Evolutionary conservation across 2,113 vertebrate genomes (phyloP), one percentile per base, ranked within the genome.

Genomic region (Heterotis niloticus): DNA sequence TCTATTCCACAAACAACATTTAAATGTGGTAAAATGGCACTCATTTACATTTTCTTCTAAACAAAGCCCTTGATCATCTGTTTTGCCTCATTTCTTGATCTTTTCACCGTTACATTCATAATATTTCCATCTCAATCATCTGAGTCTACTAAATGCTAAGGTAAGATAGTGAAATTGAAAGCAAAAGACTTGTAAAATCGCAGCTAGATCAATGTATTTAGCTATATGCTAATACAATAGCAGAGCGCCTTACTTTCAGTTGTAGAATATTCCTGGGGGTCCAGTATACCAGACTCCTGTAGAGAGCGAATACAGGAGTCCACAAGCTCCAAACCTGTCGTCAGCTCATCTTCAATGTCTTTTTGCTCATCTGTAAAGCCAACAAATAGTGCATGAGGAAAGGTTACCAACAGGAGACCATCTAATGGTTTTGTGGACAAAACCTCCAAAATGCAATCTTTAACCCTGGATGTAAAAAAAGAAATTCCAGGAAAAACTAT

Each of bases 321-420:
- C 85, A 99, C 98, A 87, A 99, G 87, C 91, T 99, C 98, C 78
- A 99, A 90, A 71, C 98, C 98, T 66, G 96, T 99, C 75, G 96
- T 98, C 81, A 99, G 89, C 80, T 99, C 98, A 82, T 99, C 98
- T 88, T 99, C 98, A n/a, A 98, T 98, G 82, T 98, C 96, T 88
- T 99, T 98, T 84, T 98, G 97, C 88, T 96, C 96, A 88, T 99
- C 97, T 89, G 91, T 81, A 84, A 79, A 64, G 54, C 12, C 80
- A 75, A 62, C 18, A 82, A 13, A 64, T 20, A 54, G 71, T 18
- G 26, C 71, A 73, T 5, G 5, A 7, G 12, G 51, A 20, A 72
- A 56, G 24, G 70, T 75, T 24, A 75, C 44, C 68, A 75, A 77
- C 76, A 28, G 18, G 10, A 23, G 26, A 28, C 68, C 56, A 59